phyloP scores from a whole-genome alignment of 2,113 vertebrate genomes.

The Sterna hirundo region DNA sequence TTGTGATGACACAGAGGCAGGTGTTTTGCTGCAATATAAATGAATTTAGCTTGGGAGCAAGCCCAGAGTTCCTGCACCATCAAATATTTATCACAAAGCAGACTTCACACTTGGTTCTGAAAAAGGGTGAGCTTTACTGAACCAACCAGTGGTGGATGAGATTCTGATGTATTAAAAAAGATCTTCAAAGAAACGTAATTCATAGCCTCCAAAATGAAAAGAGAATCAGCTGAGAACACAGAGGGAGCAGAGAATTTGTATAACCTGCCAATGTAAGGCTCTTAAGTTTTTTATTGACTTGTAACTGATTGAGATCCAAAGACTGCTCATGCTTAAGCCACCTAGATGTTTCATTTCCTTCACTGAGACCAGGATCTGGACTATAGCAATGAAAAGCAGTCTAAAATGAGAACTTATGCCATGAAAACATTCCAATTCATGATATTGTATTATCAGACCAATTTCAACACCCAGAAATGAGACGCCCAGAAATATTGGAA shows the following conservation, averaged over 20 bases:
- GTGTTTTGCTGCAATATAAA: constrained; percentile 25
- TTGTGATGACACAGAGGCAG: constrained; percentile 7
- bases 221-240: neutral
- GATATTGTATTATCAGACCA: neutral
- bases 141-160: no score
- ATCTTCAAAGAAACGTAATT: no score
- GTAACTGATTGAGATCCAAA: neutral
- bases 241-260: neutral
- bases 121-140: no score
- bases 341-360: neutral
- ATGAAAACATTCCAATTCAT: neutral
- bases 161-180: no score
- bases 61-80: no score
- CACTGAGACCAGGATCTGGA: neutral
- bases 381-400: neutral
- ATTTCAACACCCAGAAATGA: neutral
- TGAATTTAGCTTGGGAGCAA: neutral
- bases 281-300: neutral
- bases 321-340: neutral
- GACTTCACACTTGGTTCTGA: no score
- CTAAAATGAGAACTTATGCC: neutral
- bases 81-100: no score
- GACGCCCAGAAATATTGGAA: neutral
- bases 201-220: neutral
- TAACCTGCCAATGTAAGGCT: neutral